Evolutionary conservation across 2,113 vertebrate species (phyloP), one percentile per base, ranked within the genome.

Genomic region (Platysteira castanea): DNA sequence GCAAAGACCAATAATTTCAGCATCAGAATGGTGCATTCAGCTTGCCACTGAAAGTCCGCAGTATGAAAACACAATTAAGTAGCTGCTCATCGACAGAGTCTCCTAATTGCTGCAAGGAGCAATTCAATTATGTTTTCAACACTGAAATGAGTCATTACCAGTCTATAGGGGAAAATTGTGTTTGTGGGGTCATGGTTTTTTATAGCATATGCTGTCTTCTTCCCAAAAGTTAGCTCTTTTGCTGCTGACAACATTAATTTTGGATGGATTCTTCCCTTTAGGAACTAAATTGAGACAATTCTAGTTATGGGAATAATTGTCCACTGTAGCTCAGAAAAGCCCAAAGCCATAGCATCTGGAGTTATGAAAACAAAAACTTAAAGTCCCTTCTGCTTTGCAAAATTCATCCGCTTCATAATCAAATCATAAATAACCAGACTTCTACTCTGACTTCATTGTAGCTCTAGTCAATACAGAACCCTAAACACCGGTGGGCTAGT

Each of bases 91-190:
- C 3, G 3, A 90, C 93, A 95, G 64, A 80, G 42, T 78, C 69
- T 84, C n/a, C 76, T 97, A 97, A 97, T 96, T 94, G 91, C 94
- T 95, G 68, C 84, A 91, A 97, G 93, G 94, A 96, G 93, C 90
- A 95, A 95, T 96, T 95, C 94, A 95, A 89, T 97, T 95, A 96
- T 56, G 80, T 71, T 96, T 95, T 92, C 61, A 6, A 93, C 75
- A 90, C 57, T 85, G 75, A 83, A 95, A 93, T 94, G 91, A 96
- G 87, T 91, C 90, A 93, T 96, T 95, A 93, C 84, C 93, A 88
- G 87, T 80, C 95, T 96, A 92, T 70, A 94, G 79, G 93, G 83
- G 67, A 44, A 96, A 93, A 93, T 37, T 88, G 75, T 69, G 63
- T 86, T 91, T 94, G 87, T 81, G 71, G 71, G 91, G 90, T 95